Conservation (phyloP, 2,797 vertebrate species). For the Chromis chromis region DNA sequence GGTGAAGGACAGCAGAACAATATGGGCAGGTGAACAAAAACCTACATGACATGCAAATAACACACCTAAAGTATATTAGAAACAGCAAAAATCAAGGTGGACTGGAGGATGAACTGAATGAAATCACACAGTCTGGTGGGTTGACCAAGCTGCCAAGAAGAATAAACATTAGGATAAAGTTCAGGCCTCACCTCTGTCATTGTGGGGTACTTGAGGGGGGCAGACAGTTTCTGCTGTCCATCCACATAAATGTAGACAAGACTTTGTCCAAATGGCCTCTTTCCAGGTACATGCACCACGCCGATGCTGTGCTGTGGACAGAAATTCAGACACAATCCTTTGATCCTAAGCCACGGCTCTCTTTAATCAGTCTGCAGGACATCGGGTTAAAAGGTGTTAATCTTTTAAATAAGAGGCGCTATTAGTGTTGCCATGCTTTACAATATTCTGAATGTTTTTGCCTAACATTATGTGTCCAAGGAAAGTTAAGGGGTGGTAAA, state of each 20-base stretch:
- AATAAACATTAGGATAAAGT: no score
- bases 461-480: no score
- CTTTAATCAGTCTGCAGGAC: not conserved
- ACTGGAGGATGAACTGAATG: not conserved
- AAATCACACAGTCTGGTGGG: no score
- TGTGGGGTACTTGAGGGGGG: slow-evolving; percentile 92
- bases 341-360: not conserved
- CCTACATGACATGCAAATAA: no score
- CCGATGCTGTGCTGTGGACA: slow-evolving; percentile 91
- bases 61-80: not conserved
- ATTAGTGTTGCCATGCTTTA: no score
- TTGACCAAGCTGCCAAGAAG: no score
- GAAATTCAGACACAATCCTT: slow-evolving; percentile 37
- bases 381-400: no score
- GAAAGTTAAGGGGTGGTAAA: no score
- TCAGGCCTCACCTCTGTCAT: slow-evolving; percentile 92
- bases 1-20: not conserved
- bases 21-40: not conserved
- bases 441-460: no score
- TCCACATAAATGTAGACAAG: slow-evolving; percentile 95
- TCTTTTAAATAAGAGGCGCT: no score
- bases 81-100: not conserved
- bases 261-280: slow-evolving; percentile 97
- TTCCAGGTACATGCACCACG: slow-evolving; percentile 94
- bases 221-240: slow-evolving; percentile 94